These are phyloP conservation scores for Elegia similella DNA, from an alignment of 2,888 invertebrate genomes.

Conservation along the genomic window DNA sequence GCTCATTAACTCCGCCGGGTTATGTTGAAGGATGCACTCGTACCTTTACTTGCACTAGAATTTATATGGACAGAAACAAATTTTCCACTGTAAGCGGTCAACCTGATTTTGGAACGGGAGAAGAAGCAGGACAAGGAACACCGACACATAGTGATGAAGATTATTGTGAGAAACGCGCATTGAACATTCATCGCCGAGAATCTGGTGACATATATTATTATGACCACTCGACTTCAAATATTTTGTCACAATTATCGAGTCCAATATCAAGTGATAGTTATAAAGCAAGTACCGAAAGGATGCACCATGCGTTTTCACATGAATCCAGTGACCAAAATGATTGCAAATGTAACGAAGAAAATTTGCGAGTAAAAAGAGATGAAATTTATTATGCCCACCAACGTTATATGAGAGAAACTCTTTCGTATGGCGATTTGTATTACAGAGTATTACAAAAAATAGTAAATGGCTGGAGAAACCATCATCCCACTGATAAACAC, in stretches of 20 bases:
- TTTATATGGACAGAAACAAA: conserved; percentile 62
- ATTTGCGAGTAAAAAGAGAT: conserved; percentile 39
- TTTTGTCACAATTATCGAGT: conserved; percentile 1
- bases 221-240: background rate
- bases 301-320: conserved; percentile 4
- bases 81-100: conserved; percentile 31
- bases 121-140: conserved; percentile 19
- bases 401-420: conserved; percentile 1
- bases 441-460: conserved; percentile 42
- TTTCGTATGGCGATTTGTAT: conserved; percentile 44
- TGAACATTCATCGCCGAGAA: conserved; percentile 51
- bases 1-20: conserved; percentile 63
- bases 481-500: conserved; percentile 20
- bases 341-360: conserved; percentile 35
- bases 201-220: conserved; percentile 24
- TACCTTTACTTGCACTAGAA: conserved; percentile 70
- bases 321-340: conserved; percentile 14
- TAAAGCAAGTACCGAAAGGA: conserved; percentile 18
- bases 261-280: background rate
- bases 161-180: conserved; percentile 65
- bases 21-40: conserved; percentile 71
- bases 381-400: conserved; percentile 16
- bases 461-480: conserved; percentile 31
- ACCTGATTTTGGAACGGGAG: conserved; percentile 21
- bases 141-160: conserved; percentile 50